A percentile compares a stretch with the other conserved stretches of the same genome.
Evolutionary conservation across 1,140 invertebrate genomes (phyloP).

Genomic region (Caenorhabditis brenneri): DNA sequence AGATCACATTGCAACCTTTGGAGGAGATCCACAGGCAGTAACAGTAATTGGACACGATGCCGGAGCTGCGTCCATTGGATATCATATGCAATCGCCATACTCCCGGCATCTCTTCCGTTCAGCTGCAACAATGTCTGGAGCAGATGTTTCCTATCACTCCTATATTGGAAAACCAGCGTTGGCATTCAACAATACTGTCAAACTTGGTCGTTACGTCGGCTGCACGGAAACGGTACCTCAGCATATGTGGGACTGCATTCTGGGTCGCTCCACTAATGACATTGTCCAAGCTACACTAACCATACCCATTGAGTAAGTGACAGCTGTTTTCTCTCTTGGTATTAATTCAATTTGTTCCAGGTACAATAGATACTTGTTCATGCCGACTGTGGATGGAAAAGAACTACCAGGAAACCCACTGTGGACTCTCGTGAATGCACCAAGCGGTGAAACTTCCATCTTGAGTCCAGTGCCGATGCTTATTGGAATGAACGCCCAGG

Average conservation of each 20-base stretch:
- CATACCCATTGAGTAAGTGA: conserved; percentile 59
- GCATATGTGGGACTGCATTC: conserved; percentile 65
- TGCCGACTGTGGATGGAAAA: conserved; percentile 64
- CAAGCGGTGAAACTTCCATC: conserved; percentile 55
- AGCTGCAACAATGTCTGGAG: conserved; percentile 68
- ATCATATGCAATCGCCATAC: conserved; percentile 82
- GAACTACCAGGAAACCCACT: conserved; percentile 62
- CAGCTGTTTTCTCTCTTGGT: not conserved
- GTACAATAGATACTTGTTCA: conserved; percentile 68
- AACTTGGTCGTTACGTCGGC: conserved; percentile 67
- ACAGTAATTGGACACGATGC: conserved; percentile 76
- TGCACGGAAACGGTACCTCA: conserved; percentile 61
- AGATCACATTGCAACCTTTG: conserved; percentile 71
- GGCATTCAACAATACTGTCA: conserved; percentile 69
- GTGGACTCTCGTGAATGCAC: conserved; percentile 65
- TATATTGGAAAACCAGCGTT: conserved; percentile 66
- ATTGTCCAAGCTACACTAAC: conserved; percentile 64
- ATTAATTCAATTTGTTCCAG: conserved; percentile 29
- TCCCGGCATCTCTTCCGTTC: conserved; percentile 67
- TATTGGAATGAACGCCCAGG: conserved; percentile 66
- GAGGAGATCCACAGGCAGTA: conserved; percentile 74
- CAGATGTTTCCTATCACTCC: conserved; percentile 70
- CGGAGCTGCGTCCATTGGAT: conserved; percentile 82
- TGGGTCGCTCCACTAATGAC: conserved; percentile 66
- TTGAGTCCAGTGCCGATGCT: conserved; percentile 65